Evolutionary conservation across 2,113 vertebrate species (phyloP), one percentile per base, ranked within the genome.

Genomic region (Xenus cinereus): DNA sequence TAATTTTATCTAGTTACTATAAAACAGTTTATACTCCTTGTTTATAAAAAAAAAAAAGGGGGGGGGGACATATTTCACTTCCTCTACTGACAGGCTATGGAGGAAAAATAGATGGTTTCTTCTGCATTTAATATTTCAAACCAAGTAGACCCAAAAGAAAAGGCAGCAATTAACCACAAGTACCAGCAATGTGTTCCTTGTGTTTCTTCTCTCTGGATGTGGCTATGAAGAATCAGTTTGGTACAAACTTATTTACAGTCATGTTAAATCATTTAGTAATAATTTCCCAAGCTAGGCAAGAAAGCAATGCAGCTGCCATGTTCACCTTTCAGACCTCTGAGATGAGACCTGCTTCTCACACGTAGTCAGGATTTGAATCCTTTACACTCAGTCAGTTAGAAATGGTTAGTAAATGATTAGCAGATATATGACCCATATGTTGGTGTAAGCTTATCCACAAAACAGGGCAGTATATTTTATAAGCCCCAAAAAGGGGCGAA

Each of bases 131-230:
- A 79, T 95, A 56, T 80, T 90, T 97, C 95, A 97, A 96, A 93
- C 43, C 91, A 92, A 97, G 92, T 72, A 87, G 87, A 92, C 87
- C 76, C 92, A 82, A 46, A 91, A 92, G 83, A 92, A 87, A 94
- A 95, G 94, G 93, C 93, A 97, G 96, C 96, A 97, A 97, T 98
- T 96, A 97, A 96, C 96, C 93, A 95, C 89, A 89, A 97, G 95
- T 59, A 84, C 71, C 92, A 91, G 95, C 91, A 89, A 43, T 12
- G 8, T 64, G 73, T 68, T 90, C 60, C 16, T 72, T 71, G 79
- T 41, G 16, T 83, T 90, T 71, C 68, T 73, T 56, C 80, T 84
- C 62, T 82, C 76, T 0, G 5, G n/a, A 37, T 79, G 78, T 37
- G 3, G 24, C 60, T 75, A 15, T 5, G 11, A 89, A 51, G 83